These are phyloP conservation scores for Centruroides sculpturatus DNA, from an alignment of 1,140 invertebrate genomes.

Conservation along the genomic window DNA sequence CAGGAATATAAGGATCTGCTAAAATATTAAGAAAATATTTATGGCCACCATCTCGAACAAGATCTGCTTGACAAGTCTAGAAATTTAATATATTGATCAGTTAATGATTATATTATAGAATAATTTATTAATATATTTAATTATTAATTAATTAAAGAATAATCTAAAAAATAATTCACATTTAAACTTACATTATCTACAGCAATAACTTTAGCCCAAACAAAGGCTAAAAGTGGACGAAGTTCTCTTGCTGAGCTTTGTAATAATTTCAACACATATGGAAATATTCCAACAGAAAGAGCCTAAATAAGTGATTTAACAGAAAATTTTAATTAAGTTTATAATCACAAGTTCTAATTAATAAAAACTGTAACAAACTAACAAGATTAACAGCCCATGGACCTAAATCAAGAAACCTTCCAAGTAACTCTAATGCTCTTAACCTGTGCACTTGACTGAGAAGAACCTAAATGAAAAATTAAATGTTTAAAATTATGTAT, in stretches of 20 bases:
- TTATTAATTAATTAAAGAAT: too few species aligned
- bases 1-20: slow-evolving; percentile 64
- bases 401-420: slow-evolving; percentile 89
- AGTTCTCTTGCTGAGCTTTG: slow-evolving; percentile 87
- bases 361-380: slow-evolving; percentile 8
- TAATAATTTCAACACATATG: slow-evolving; percentile 90
- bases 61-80: slow-evolving; percentile 80
- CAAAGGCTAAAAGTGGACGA: slow-evolving; percentile 83
- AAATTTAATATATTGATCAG: neutral
- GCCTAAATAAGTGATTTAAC: slow-evolving; percentile 36
- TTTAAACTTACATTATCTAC: slow-evolving; percentile 68
- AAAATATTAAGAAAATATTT: slow-evolving; percentile 87
- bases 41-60: slow-evolving; percentile 88
- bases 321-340: neutral
- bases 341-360: neutral
- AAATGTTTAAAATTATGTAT: too few species aligned
- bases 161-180: too few species aligned
- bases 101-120: neutral
- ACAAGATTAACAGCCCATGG: slow-evolving; percentile 88
- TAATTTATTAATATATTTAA: neutral
- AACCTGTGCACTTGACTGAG: slow-evolving; percentile 92
- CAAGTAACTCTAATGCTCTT: slow-evolving; percentile 82
- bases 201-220: slow-evolving; percentile 98
- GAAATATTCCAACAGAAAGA: slow-evolving; percentile 94
- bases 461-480: slow-evolving; percentile 46